Conservation (phyloP, 2,797 vertebrate species). For the Decapterus maruadsi region DNA sequence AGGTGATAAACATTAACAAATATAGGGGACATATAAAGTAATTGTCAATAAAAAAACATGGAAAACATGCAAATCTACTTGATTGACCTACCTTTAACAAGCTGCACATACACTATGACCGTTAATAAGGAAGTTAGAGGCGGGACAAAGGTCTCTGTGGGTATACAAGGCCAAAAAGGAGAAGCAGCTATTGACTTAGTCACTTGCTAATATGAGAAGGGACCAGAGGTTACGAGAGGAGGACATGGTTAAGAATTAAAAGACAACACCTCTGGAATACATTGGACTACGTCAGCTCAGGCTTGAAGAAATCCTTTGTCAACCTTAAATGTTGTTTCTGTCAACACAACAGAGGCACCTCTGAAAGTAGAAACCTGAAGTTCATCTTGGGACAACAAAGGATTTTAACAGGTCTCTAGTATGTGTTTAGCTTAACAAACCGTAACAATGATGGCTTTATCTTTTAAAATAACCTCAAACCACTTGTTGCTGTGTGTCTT, state of each 20-base stretch:
- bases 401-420: constrained; percentile 8
- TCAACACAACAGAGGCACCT: constrained; percentile 31
- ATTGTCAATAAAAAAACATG: constrained; percentile 8
- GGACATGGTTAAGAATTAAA: constrained; percentile 71
- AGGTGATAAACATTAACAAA: neutral
- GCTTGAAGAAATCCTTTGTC: neutral
- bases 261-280: constrained; percentile 64
- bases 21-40: neutral
- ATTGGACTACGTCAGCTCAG: constrained; percentile 1
- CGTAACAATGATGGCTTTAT: constrained; percentile 32
- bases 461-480: constrained; percentile 43
- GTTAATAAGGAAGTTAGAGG: constrained; percentile 83
- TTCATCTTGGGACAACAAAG: neutral
- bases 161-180: constrained; percentile 71
- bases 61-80: constrained; percentile 17
- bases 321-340: constrained; percentile 33
- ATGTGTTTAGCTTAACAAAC: constrained; percentile 19
- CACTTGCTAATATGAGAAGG: constrained; percentile 43
- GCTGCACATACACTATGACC: constrained; percentile 24
- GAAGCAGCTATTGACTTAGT: constrained; percentile 73
- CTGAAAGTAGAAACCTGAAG: constrained; percentile 15
- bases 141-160: constrained; percentile 77
- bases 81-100: constrained; percentile 37
- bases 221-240: constrained; percentile 68
- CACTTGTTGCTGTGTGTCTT: constrained; percentile 56